Conservation (phyloP, 37 sponge, comb jelly and placozoan species). For the Petrosia ficiformis region DNA sequence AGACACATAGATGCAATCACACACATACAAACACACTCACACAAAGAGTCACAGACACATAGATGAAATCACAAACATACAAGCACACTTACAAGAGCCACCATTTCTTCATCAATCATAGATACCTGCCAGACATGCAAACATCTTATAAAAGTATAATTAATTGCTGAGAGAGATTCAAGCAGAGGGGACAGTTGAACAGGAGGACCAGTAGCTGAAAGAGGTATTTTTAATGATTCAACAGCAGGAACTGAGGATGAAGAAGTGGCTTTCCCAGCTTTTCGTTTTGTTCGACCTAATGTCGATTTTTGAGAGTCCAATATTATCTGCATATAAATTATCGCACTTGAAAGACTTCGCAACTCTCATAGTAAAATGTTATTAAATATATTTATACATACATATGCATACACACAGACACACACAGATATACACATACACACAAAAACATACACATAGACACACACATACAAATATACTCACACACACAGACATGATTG, state of each 20-base stretch:
- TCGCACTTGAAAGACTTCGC: too few relatives aligned
- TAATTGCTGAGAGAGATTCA: conserved; percentile 2
- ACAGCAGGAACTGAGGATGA: not conserved
- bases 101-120: conserved; percentile 34
- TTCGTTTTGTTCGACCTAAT: not conserved
- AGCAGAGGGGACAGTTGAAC: conserved; percentile 17
- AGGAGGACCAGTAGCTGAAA: not conserved
- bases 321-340: conserved; percentile 1
- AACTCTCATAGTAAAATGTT: too few relatives aligned
- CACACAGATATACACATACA: too few relatives aligned
- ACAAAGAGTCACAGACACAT: not conserved
- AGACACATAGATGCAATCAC: conserved; percentile 23
- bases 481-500: too few relatives aligned
- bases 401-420: too few relatives aligned
- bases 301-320: not conserved
- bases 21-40: conserved; percentile 45
- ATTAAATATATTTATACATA: too few relatives aligned
- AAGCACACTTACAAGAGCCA: conserved; percentile 21
- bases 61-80: not conserved
- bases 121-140: conserved; percentile 38
- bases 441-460: too few relatives aligned
- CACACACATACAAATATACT: too few relatives aligned
- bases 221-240: not conserved
- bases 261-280: not conserved
- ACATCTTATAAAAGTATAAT: conserved; percentile 27